phyloP scores from a whole-genome alignment of 2,113 vertebrate genomes.

The Tragelaphus buxtoni region DNA sequence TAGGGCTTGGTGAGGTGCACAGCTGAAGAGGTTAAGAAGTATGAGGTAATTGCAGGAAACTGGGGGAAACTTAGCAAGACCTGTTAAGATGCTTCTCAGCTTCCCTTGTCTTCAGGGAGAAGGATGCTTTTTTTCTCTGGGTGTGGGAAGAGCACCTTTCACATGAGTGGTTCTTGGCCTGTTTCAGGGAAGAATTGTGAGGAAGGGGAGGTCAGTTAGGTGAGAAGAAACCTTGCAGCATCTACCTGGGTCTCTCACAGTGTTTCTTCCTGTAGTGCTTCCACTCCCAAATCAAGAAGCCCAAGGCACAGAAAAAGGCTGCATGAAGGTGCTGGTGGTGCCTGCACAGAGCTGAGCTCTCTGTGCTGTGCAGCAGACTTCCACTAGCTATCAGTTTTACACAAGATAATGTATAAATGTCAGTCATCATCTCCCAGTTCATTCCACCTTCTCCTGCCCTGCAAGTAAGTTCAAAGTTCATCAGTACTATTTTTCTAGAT shows the following conservation, averaged over 20 bases:
- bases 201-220: background rate
- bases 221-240: background rate
- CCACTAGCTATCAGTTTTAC: background rate
- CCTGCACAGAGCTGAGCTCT: background rate
- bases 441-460: background rate
- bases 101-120: background rate
- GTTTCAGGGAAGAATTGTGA: background rate
- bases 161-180: background rate
- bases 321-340: background rate
- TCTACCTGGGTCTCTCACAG: background rate
- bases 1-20: background rate
- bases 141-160: background rate
- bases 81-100: background rate
- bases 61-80: background rate
- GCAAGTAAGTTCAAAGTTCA: background rate
- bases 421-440: background rate
- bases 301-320: background rate
- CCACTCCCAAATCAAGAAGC: background rate
- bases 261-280: background rate
- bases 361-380: background rate
- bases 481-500: background rate
- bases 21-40: background rate
- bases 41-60: background rate
- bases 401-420: background rate
- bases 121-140: background rate